Percentiles rank a stretch among this genome's conserved stretches.
Conservation (phyloP, 2,888 invertebrate genomes). For the Endomychus coccineus region DNA sequence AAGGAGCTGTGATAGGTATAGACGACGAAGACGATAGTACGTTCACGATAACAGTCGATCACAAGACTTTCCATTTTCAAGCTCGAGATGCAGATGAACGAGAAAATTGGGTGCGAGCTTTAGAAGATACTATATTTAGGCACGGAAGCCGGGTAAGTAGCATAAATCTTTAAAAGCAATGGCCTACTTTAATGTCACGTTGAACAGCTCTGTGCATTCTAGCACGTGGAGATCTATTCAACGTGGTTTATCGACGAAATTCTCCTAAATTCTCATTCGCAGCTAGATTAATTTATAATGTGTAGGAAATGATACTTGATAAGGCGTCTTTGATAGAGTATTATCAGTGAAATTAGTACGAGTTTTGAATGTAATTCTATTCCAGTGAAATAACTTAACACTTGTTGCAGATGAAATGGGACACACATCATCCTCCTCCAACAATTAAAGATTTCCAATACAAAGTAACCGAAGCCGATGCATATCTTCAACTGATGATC, state of each 20-base stretch:
- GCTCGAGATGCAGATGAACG: slow-evolving; percentile 91
- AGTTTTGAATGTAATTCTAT: too few species aligned
- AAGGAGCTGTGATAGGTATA: slow-evolving; percentile 96
- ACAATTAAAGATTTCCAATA: slow-evolving; percentile 70
- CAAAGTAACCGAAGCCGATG: slow-evolving; percentile 90
- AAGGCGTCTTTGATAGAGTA: too few species aligned
- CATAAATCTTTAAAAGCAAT: too few species aligned
- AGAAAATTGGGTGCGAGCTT: slow-evolving; percentile 90
- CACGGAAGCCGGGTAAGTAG: slow-evolving; percentile 60
- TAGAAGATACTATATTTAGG: slow-evolving; percentile 89
- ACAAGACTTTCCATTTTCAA: slow-evolving; percentile 99
- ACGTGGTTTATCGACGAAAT: too few species aligned
- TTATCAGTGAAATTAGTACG: too few species aligned
- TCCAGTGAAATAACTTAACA: too few species aligned
- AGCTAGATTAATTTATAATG: too few species aligned
- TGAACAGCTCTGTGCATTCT: too few species aligned
- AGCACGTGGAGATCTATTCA: too few species aligned
- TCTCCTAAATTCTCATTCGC: too few species aligned
- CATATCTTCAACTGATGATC: slow-evolving; percentile 91
- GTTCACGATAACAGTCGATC: slow-evolving; percentile 97
- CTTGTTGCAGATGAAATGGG: slow-evolving; percentile 50
- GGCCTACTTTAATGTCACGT: too few species aligned
- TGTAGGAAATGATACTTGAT: too few species aligned
- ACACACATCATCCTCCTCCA: slow-evolving; percentile 50
- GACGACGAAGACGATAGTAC: slow-evolving; percentile 99